Evolutionary conservation across 1,140 invertebrate genomes (phyloP), one percentile per base, ranked within the genome.

Genomic region (Acromyrmex echinatior): DNA sequence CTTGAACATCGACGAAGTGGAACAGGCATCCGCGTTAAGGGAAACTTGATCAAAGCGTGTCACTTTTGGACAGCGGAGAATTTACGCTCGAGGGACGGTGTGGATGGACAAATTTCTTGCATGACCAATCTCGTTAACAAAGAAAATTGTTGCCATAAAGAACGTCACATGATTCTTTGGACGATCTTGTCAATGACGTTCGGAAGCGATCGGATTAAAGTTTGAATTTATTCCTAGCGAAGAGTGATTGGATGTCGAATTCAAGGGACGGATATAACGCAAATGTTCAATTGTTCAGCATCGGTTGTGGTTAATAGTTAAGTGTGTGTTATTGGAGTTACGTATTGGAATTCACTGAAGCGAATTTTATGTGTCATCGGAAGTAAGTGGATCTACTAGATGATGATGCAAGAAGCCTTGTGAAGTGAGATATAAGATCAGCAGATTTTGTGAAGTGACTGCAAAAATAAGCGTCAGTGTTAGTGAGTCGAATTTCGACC

Each of bases 141-240:
- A 25, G 6, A 58, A 7, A 58, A 35, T 62, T 6, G 5, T 12
- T 18, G 21, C 21, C 25, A 3, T 82, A 49, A 65, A 74, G 63
- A 65, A 60, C 70, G 77, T 89, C 88, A 90, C 88, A 84, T 90
- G 84, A 62, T 5, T 58, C 12, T 68, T 70, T 9, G 49, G 31
- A 31, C 21, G 45, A 60, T 58, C 35, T 45, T 21, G 28, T 45
- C 21, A 56, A 16, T 12, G 6, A 70, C 56, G 12, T 74, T 14
- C 16, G 39, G 14, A 10, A 65, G 14, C 16, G 18, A 35, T 21
- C 21, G 16, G 10, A 51, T 25, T 1, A 53, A 56, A 39, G 14
- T 60, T 35, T 14, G 21, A 49, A 45, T 58, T 21, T 31, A 66
- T 68, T 79, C 9, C 3, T 12, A 51, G 25, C 35, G 1, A 53